These are phyloP conservation scores for Scotopteryx bipunctaria DNA, from an alignment of 2,888 invertebrate species.

Conservation along the genomic window DNA sequence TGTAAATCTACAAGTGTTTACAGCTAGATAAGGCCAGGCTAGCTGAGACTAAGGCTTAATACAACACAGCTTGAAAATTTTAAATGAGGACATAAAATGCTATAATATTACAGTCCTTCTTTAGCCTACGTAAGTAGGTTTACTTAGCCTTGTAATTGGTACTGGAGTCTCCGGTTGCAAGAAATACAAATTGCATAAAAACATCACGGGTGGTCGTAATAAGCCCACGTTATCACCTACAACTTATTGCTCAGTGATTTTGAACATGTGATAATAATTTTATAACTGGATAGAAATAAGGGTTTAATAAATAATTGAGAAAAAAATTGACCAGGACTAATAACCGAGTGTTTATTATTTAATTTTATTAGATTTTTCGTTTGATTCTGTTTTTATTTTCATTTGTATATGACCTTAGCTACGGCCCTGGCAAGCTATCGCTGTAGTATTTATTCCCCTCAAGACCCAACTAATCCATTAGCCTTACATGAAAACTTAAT, in stretches of 20 bases:
- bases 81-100: too few relatives aligned
- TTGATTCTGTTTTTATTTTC: not conserved
- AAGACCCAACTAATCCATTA: conserved; percentile 74
- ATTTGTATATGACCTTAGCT: not conserved
- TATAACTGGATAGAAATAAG: too few relatives aligned
- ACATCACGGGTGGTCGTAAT: conserved; percentile 18
- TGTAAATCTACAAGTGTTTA: not conserved
- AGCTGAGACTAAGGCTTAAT: too few relatives aligned
- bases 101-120: too few relatives aligned
- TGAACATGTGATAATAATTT: too few relatives aligned
- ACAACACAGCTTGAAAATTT: too few relatives aligned
- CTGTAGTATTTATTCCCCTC: conserved; percentile 50
- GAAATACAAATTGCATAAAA: conserved; percentile 10
- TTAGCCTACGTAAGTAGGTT: too few relatives aligned
- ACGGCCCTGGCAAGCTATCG: conserved; percentile 6
- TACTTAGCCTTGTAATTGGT: conserved; percentile 1
- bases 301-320: too few relatives aligned
- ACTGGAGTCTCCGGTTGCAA: conserved; percentile 7
- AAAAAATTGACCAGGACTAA: too few relatives aligned
- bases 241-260: not conserved
- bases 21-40: too few relatives aligned
- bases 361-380: not conserved
- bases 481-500: conserved; percentile 75
- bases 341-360: not conserved
- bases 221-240: conserved; percentile 8